phyloP scores from a whole-genome alignment of 2,888 invertebrate genomes.

The Biston betularia region DNA sequence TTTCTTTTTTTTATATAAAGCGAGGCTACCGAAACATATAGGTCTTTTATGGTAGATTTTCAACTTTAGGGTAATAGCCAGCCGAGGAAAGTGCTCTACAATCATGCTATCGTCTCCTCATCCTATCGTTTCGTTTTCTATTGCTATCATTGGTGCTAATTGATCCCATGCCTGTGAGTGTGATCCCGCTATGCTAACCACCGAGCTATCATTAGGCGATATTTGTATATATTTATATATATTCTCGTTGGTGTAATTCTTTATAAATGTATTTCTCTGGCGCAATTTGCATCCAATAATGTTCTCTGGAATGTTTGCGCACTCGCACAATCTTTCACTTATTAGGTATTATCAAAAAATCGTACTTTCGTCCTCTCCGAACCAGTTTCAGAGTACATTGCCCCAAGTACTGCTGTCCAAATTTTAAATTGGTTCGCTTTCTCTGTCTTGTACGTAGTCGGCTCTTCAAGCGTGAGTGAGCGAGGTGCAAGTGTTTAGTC shows the following conservation, averaged over 20 bases:
- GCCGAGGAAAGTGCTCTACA: no score
- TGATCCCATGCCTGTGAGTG: no score
- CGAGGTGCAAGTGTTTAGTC: conserved; percentile 65
- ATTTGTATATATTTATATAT: no score
- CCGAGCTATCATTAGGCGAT: no score
- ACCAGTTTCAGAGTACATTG: conserved; percentile 81
- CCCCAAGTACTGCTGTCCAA: conserved; percentile 76
- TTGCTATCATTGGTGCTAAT: no score
- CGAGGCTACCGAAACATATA: no score
- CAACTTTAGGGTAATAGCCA: no score
- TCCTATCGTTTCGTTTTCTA: no score
- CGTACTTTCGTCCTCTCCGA: conserved; percentile 84
- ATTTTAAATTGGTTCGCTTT: conserved; percentile 73
- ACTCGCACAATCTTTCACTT: conserved; percentile 68
- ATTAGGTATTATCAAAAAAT: conserved; percentile 72
- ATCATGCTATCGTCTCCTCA: no score
- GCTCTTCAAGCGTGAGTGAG: conserved; percentile 58
- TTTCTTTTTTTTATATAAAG: no score
- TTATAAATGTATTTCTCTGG: conserved; percentile 22
- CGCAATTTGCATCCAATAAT: conserved; percentile 35
- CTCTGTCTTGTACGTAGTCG: conserved; percentile 58
- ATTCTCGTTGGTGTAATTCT: conserved; percentile 20
- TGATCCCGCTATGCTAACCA: no score
- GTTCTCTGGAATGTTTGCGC: conserved; percentile 49
- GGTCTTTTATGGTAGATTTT: no score